Conservation (phyloP, 2,797 vertebrate genomes). For the Intellagama lesueurii region DNA sequence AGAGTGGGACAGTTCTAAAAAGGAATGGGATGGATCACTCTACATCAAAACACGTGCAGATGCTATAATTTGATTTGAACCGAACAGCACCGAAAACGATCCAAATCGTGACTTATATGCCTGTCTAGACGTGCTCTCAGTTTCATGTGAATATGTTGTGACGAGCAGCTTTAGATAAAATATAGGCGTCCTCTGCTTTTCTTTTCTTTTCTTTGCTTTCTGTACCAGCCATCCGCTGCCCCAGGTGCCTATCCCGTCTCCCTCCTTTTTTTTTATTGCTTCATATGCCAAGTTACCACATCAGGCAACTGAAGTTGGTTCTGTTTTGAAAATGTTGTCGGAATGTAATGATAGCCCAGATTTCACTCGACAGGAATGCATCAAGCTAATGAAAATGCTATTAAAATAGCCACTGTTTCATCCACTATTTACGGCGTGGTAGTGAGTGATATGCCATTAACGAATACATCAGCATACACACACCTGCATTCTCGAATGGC, state of each 20-base stretch:
- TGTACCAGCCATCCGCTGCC: no score
- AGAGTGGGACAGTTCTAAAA: no score
- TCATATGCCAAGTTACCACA: not conserved
- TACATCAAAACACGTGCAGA: no score
- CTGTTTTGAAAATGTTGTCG: not conserved
- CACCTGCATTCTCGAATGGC: slow-evolving; percentile 14
- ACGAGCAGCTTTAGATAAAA: not conserved
- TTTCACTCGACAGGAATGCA: slow-evolving; percentile 35
- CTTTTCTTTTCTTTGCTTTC: no score
- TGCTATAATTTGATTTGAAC: no score
- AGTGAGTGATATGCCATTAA: slow-evolving; percentile 37
- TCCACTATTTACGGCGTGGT: slow-evolving; percentile 27
- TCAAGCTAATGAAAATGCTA: slow-evolving; percentile 29
- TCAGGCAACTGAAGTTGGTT: slow-evolving; percentile 6
- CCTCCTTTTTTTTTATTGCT: not conserved
- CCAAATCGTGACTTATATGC: no score
- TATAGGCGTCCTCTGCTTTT: not conserved
- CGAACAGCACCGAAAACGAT: no score
- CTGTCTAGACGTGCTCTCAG: no score
- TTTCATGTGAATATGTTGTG: no score
- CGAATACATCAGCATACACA: not conserved
- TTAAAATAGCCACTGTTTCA: slow-evolving; percentile 29
- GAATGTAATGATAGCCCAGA: slow-evolving; percentile 15
- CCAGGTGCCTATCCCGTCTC: not conserved
- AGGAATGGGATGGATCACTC: no score